phyloP scores from a whole-genome alignment of 2,113 vertebrate species.

The Lepisosteus oculatus region DNA sequence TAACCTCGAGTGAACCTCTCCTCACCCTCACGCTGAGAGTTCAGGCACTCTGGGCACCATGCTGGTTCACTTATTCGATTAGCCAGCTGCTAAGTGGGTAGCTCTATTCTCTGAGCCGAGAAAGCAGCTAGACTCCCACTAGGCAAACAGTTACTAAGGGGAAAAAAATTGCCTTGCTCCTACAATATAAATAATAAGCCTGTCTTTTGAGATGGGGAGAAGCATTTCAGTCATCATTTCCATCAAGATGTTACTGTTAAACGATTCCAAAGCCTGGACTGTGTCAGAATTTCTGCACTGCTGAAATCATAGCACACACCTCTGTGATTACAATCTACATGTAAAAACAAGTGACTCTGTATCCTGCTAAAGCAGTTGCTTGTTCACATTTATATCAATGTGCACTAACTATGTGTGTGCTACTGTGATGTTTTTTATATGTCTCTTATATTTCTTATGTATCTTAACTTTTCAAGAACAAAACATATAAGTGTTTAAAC shows the following conservation, averaged over 20 bases:
- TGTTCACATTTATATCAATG: too few relatives aligned
- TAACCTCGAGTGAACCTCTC: constrained; percentile 67
- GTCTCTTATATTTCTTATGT: too few relatives aligned
- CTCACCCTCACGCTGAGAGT: constrained; percentile 63
- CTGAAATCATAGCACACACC: too few relatives aligned
- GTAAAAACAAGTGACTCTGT: too few relatives aligned
- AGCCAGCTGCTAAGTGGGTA: constrained; percentile 65
- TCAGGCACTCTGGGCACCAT: constrained; percentile 73
- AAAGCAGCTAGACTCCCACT: constrained; percentile 53
- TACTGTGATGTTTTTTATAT: too few relatives aligned
- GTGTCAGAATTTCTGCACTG: too few relatives aligned
- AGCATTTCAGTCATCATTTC: constrained; percentile 18
- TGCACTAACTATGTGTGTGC: too few relatives aligned
- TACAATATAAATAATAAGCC: constrained; percentile 35
- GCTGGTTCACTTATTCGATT: constrained; percentile 85
- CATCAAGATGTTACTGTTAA: constrained; percentile 20
- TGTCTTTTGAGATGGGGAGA: constrained; percentile 18
- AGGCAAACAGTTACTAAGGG: constrained; percentile 50
- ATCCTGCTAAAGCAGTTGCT: too few relatives aligned
- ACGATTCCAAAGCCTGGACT: constrained; percentile 22
- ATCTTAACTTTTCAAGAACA: too few relatives aligned
- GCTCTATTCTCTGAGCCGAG: constrained; percentile 53
- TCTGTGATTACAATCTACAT: too few relatives aligned
- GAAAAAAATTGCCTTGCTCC: constrained; percentile 37
- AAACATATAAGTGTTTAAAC: too few relatives aligned